Conservation (phyloP, 1,140 invertebrate species). For the Brachionus rotundiformis region DNA sequence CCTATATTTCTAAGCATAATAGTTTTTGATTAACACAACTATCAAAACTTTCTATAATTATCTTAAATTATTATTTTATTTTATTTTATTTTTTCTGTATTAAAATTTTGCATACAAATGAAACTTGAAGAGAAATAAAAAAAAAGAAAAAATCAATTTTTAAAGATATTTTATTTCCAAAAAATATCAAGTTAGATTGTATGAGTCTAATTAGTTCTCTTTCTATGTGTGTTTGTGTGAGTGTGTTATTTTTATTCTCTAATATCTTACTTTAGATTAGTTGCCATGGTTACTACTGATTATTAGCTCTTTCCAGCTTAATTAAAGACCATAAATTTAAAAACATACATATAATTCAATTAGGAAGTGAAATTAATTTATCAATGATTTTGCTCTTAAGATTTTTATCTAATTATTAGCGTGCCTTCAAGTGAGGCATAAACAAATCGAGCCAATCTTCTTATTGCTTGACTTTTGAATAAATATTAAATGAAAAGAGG, state of each 20-base stretch:
- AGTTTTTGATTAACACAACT: no score
- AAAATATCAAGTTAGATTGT: not conserved
- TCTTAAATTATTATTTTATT: not conserved
- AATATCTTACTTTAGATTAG: not conserved
- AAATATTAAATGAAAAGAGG: not conserved
- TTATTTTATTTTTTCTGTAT: no score
- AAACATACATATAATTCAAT: not conserved
- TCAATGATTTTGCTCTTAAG: not conserved
- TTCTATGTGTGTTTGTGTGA: no score
- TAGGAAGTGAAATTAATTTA: not conserved
- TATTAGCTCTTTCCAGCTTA: not conserved
- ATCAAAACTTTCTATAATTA: not conserved
- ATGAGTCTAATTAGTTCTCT: not conserved
- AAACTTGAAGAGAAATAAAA: not conserved
- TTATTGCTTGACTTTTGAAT: constrained; percentile 6
- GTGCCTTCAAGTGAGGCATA: not conserved
- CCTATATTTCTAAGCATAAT: no score
- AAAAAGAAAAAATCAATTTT: not conserved
- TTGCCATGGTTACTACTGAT: not conserved
- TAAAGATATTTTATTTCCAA: not conserved
- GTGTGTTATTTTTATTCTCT: not conserved
- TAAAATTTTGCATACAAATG: not conserved
- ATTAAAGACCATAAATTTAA: not conserved
- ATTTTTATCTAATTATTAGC: not conserved
- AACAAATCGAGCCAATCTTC: not conserved